Evolutionary conservation across 2,797 vertebrate species (phyloP).

Genomic region (Sebastes alutus): DNA sequence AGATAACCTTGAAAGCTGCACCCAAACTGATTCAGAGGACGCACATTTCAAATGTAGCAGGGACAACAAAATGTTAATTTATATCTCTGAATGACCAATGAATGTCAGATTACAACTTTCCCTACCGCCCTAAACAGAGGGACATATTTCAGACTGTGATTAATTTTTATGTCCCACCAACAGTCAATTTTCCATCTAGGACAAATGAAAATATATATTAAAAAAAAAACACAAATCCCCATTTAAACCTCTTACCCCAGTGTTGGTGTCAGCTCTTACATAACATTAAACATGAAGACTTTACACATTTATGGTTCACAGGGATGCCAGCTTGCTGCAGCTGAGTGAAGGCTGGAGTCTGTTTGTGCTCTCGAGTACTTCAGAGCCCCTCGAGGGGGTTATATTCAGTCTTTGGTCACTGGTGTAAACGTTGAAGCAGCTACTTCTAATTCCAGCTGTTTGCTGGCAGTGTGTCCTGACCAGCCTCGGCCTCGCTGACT

Average conservation of each 20-base stretch:
- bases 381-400: not conserved
- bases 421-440: constrained; percentile 29
- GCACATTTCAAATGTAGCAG: not conserved
- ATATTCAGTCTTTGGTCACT: constrained; percentile 2
- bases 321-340: not conserved
- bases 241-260: not conserved
- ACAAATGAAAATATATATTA: not conserved
- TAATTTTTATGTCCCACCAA: not conserved
- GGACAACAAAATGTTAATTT: not conserved
- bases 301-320: not conserved
- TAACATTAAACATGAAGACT: not conserved
- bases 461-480: constrained; percentile 22
- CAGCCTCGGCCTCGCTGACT: constrained; percentile 35
- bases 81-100: not conserved
- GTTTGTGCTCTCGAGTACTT: not conserved
- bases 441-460: constrained; percentile 45
- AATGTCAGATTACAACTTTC: not conserved
- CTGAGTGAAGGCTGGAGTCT: not conserved
- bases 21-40: not conserved
- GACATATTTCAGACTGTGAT: not conserved
- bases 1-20: not conserved
- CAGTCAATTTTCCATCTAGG: not conserved
- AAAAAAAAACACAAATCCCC: not conserved
- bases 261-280: not conserved
- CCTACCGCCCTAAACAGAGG: not conserved